These are phyloP conservation scores for Hartigia nigra DNA, from an alignment of 2,888 invertebrate genomes.

Conservation along the genomic window DNA sequence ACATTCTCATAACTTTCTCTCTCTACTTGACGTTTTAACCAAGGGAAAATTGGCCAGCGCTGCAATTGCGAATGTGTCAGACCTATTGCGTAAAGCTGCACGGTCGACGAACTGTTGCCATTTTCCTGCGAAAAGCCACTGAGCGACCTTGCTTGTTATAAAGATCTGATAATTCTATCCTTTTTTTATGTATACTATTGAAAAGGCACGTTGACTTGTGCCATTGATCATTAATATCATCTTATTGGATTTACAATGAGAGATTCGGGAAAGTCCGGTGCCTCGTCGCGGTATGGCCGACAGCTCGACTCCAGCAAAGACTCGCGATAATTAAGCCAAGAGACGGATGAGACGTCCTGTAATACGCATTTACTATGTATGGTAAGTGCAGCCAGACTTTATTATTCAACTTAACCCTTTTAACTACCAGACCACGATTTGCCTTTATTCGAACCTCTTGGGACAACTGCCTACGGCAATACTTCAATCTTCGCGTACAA, in stretches of 20 bases:
- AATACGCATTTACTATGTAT: background rate
- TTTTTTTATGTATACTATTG: background rate
- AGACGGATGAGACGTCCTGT: background rate
- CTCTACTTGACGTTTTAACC: background rate
- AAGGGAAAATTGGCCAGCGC: background rate
- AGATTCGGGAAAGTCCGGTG: background rate
- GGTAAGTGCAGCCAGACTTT: background rate
- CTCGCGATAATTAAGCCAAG: background rate
- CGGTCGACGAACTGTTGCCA: background rate
- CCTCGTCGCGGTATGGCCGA: background rate
- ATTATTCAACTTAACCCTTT: background rate
- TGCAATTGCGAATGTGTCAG: background rate
- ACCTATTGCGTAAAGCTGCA: background rate
- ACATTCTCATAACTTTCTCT: background rate
- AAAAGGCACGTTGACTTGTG: background rate
- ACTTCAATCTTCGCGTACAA: background rate
- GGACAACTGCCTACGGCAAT: background rate
- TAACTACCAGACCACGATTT: background rate
- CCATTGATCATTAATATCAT: background rate
- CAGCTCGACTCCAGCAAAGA: background rate
- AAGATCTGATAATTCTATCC: background rate
- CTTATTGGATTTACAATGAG: background rate
- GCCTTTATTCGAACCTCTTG: background rate
- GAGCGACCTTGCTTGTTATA: background rate
- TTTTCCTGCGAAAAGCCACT: background rate